phyloP scores from a whole-genome alignment of 2,888 invertebrate genomes.

The Amiota mariae region DNA sequence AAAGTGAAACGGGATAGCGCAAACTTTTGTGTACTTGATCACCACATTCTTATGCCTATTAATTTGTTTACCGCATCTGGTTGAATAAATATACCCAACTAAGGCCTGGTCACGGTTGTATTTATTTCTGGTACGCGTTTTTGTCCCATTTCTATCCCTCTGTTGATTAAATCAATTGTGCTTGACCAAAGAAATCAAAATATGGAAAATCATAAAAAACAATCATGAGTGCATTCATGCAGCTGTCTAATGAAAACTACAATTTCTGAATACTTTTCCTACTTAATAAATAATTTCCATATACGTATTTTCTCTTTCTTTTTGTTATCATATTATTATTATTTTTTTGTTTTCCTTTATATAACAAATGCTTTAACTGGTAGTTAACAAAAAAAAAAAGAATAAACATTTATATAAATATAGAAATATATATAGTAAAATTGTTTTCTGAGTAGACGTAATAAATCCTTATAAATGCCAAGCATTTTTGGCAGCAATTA shows the following conservation, averaged over 20 bases:
- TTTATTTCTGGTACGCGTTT: background rate
- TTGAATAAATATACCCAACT: too few species aligned
- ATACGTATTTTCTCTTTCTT: constrained; percentile 11
- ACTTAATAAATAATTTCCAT: too few species aligned
- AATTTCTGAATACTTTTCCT: too few species aligned
- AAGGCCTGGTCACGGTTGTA: background rate
- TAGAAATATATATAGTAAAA: constrained; percentile 45
- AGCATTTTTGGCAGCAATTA: too few species aligned
- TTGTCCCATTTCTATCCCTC: too few species aligned
- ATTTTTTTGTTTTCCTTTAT: background rate
- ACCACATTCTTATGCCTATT: constrained; percentile 24
- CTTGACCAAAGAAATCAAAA: too few species aligned
- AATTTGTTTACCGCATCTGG: constrained; percentile 8
- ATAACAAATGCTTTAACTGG: constrained; percentile 23
- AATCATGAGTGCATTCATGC: too few species aligned
- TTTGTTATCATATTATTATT: constrained; percentile 14
- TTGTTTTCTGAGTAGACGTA: constrained; percentile 23
- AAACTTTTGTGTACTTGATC: too few species aligned
- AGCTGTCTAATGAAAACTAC: too few species aligned
- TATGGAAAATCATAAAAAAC: too few species aligned
- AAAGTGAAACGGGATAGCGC: too few species aligned
- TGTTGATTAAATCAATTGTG: too few species aligned
- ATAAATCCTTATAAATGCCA: constrained; percentile 21
- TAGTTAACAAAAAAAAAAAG: background rate
- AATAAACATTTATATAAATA: constrained; percentile 48